phyloP scores from a whole-genome alignment of 2,113 vertebrate species.

The Acanthochromis polyacanthus region DNA sequence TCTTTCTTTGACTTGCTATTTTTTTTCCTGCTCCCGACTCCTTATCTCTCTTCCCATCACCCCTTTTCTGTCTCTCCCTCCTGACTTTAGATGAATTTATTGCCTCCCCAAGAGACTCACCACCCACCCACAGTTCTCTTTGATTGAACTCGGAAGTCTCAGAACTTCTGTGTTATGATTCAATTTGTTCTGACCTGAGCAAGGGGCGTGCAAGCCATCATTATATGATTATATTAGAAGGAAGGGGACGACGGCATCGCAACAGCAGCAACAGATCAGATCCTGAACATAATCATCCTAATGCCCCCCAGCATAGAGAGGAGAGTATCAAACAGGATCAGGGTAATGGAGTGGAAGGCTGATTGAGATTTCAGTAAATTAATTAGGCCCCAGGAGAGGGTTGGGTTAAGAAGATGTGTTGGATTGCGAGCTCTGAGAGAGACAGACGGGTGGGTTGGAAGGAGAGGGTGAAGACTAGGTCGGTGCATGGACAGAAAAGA shows the following conservation, averaged over 20 bases:
- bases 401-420: conserved; percentile 52
- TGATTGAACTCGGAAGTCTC: conserved; percentile 47
- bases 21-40: background rate
- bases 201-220: conserved; percentile 45
- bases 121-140: conserved; percentile 53
- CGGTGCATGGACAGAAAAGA: conserved; percentile 4
- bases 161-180: conserved; percentile 58
- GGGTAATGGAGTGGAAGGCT: conserved; percentile 66
- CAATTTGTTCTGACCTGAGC: conserved; percentile 65
- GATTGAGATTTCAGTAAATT: conserved; percentile 79
- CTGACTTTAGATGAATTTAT: conserved; percentile 60
- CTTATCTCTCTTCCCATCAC: conserved; percentile 13
- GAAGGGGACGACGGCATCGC: conserved; percentile 11
- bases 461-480: conserved; percentile 32
- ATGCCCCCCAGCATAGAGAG: conserved; percentile 67
- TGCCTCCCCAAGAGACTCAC: conserved; percentile 52
- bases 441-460: conserved; percentile 44
- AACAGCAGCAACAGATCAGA: conserved; percentile 16
- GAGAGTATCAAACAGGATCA: conserved; percentile 63
- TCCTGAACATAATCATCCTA: conserved; percentile 57
- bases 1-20: background rate
- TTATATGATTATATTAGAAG: conserved; percentile 48
- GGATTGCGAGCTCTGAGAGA: conserved; percentile 35
- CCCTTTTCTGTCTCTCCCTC: conserved; percentile 20
- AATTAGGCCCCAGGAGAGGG: conserved; percentile 74